Evolutionary conservation across 2,888 invertebrate species (phyloP).

Genomic region (Oegoconia quadripuncta): DNA sequence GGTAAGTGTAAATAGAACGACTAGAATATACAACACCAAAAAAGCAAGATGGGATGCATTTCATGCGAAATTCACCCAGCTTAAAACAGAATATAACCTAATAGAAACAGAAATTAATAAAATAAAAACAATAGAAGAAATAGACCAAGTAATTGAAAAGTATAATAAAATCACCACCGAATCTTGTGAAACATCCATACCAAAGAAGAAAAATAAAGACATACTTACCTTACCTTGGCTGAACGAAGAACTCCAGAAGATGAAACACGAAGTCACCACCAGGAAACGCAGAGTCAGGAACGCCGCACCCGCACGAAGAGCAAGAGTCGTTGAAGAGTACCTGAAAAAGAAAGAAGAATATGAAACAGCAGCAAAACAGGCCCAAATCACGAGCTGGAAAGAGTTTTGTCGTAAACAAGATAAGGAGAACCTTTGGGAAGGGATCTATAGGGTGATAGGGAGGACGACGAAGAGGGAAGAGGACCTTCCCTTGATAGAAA

Average conservation of each 20-base stretch:
- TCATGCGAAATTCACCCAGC: too few species aligned
- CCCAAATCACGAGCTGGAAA: constrained; percentile 19
- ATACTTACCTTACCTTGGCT: constrained; percentile 20
- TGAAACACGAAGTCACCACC: constrained; percentile 14
- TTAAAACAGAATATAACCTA: too few species aligned
- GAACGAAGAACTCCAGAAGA: constrained; percentile 11
- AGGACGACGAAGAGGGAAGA: background rate
- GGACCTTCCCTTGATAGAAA: background rate
- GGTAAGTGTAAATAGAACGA: too few species aligned
- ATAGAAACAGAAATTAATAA: too few species aligned
- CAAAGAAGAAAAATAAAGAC: constrained; percentile 3
- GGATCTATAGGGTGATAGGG: constrained; percentile 5
- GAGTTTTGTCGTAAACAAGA: constrained; percentile 18
- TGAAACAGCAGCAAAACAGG: constrained; percentile 10
- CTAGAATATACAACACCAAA: too few species aligned
- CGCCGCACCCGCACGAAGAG: constrained; percentile 16
- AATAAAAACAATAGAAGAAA: too few species aligned
- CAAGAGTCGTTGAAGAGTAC: too few species aligned
- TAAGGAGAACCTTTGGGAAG: constrained; percentile 12
- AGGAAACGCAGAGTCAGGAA: constrained; percentile 16
- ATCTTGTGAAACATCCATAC: too few species aligned
- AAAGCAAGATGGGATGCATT: too few species aligned
- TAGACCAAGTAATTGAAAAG: too few species aligned
- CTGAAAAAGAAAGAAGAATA: constrained; percentile 21
- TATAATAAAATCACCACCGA: too few species aligned